Base-by-base conservation (phyloP, 2,888 invertebrate genomes). In the Dryococelus australis region DNA sequence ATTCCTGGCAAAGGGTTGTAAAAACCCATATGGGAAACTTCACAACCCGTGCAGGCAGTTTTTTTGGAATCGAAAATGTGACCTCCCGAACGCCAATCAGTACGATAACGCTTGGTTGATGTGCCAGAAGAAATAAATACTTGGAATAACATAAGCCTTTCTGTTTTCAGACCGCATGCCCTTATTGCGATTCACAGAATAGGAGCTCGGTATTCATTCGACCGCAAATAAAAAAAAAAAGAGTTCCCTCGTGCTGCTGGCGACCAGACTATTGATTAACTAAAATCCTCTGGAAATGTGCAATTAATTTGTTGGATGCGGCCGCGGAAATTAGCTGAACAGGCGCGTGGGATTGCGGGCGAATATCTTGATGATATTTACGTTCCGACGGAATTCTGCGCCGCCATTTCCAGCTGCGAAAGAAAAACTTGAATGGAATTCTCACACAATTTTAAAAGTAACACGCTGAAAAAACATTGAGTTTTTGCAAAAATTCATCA, bases 251-350 rank as follows among this genome's bases (percentile, higher is more conserved):
- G 65, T 65, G 65, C 65, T 8, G 20, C 10, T n/a, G 65, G 65
- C 8, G 65, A n/a, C 65, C 10, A 65, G 65, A 24, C 65, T 65
- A 65, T 65, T 65, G 65, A 65, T 65, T 65, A 65, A n/a, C 6
- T 65, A 6, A n/a, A 65, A 65, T 8, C 65, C 65, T 9, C 65
- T 65, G 20, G 65, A 10, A 65, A 24, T 24, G 65, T 65, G 65
- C 65, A 65, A 65, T 65, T 65, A 65, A 65, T 65, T 65, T 65
- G 65, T 24, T 65, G 65, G 65, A n/a, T n/a, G n/a, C 65, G 65
- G 65, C n/a, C 8, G 65, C 65, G 65, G 65, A 65, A 65, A 65
- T 65, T 65, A 65, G 65, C n/a, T 65, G 65, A n/a, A n/a, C 65
- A 20, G 24, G 24, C 65, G 65, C 65, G 65, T 65, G 65, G 65